These are phyloP conservation scores for Micrasema longulum DNA, from an alignment of 1,140 invertebrate genomes.

Conservation along the genomic window DNA sequence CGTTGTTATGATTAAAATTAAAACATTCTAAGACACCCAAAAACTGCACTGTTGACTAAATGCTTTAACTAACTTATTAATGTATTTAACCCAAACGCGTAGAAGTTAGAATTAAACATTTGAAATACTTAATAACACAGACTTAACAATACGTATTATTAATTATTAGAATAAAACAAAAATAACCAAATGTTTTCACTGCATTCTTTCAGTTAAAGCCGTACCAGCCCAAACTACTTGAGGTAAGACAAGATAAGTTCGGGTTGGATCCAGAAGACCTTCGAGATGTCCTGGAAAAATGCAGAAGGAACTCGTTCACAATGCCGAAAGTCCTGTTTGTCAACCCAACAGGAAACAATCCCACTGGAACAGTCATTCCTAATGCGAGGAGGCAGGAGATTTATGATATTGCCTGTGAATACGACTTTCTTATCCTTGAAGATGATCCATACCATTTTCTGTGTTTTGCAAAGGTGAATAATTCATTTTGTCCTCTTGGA, in stretches of 20 bases:
- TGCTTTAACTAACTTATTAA: too few relatives aligned
- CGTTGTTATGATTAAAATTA: too few relatives aligned
- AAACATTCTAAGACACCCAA: too few relatives aligned
- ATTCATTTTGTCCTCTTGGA: too few relatives aligned
- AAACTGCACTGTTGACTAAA: too few relatives aligned
- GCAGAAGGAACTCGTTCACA: constrained; percentile 62
- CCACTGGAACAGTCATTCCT: constrained; percentile 74
- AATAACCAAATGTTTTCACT: constrained; percentile 20
- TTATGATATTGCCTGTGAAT: constrained; percentile 77
- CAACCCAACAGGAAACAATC: constrained; percentile 72
- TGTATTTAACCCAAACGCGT: too few relatives aligned
- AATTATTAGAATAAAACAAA: too few relatives aligned
- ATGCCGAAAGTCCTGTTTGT: constrained; percentile 72
- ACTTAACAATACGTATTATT: too few relatives aligned
- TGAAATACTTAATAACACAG: too few relatives aligned
- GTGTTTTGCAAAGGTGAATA: constrained; percentile 70
- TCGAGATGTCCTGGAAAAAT: constrained; percentile 62
- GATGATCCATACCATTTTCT: constrained; percentile 83
- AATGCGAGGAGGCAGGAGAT: constrained; percentile 75
- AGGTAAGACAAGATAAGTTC: constrained; percentile 67
- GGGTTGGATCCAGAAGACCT: constrained; percentile 67
- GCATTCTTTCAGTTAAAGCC: constrained; percentile 66
- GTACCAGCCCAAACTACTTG: constrained; percentile 65
- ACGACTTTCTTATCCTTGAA: constrained; percentile 80
- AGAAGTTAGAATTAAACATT: too few relatives aligned